Percentiles rank a stretch among this genome's conserved stretches.
Conservation (phyloP, 2,888 invertebrate genomes). For the Xylota segnis region DNA sequence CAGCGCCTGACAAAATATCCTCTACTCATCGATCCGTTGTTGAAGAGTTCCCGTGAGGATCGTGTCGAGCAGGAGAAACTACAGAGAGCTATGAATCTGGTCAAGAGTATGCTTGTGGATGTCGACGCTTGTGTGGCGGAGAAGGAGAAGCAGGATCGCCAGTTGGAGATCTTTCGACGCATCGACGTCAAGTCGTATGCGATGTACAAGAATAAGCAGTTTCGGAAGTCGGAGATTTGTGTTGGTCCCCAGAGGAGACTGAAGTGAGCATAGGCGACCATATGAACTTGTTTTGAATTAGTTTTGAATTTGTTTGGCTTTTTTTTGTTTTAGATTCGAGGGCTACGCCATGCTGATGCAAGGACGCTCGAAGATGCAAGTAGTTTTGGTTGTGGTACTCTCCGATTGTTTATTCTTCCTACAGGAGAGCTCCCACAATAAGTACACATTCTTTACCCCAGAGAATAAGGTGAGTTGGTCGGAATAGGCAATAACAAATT, state of each 20-base stretch:
- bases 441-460: slow-evolving; percentile 96
- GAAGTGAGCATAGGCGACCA: slow-evolving; percentile 85
- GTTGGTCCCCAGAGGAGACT: slow-evolving; percentile 92
- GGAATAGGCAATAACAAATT: neutral
- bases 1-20: slow-evolving; percentile 97
- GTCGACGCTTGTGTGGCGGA: slow-evolving; percentile 97
- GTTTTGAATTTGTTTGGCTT: slow-evolving; percentile 4
- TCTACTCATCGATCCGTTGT: slow-evolving; percentile 94
- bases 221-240: slow-evolving; percentile 96
- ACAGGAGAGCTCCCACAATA: slow-evolving; percentile 94
- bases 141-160: slow-evolving; percentile 94
- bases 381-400: slow-evolving; percentile 94
- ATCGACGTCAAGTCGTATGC: slow-evolving; percentile 97
- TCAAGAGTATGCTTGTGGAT: slow-evolving; percentile 95
- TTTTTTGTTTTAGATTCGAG: slow-evolving; percentile 88
- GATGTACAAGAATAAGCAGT: slow-evolving; percentile 92
- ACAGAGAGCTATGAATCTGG: slow-evolving; percentile 91
- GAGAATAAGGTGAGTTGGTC: slow-evolving; percentile 92
- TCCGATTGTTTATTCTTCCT: slow-evolving; percentile 97
- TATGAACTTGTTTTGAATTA: neutral
- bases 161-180: slow-evolving; percentile 95
- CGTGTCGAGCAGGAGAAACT: slow-evolving; percentile 92
- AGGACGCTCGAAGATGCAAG: slow-evolving; percentile 95
- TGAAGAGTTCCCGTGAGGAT: slow-evolving; percentile 94
- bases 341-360: slow-evolving; percentile 96